Evolutionary conservation across 2,797 vertebrate species (phyloP).

Genomic region (Loris lydekkerianus): DNA sequence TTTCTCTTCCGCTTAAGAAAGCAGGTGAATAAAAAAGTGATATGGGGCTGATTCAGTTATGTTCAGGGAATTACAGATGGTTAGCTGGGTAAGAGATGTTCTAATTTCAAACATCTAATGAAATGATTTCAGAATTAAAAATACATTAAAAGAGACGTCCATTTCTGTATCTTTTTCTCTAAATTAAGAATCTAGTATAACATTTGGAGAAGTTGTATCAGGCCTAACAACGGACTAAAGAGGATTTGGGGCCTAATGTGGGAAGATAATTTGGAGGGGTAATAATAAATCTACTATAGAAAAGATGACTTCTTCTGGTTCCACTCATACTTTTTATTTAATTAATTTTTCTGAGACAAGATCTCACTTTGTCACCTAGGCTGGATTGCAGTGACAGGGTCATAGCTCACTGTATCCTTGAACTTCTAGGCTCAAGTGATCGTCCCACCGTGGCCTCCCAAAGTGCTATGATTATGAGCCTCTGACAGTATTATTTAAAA

Average conservation of each 20-base stretch:
- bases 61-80: conserved; percentile 19
- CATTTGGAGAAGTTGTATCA: not conserved
- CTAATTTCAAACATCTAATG: conserved; percentile 2
- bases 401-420: too few relatives aligned
- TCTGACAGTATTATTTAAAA: not conserved
- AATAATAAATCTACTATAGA: conserved; percentile 35
- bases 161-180: conserved; percentile 28
- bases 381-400: too few relatives aligned
- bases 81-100: conserved; percentile 47
- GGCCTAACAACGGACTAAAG: conserved; percentile 19
- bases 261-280: conserved; percentile 13
- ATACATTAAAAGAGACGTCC: not conserved
- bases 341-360: too few relatives aligned
- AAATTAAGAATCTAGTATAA: conserved; percentile 40
- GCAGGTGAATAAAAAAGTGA: not conserved
- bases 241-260: not conserved
- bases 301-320: conserved; percentile 49
- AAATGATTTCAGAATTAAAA: conserved; percentile 52
- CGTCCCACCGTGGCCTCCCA: too few relatives aligned
- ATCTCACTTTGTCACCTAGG: too few relatives aligned
- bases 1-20: not conserved
- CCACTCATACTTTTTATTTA: not conserved
- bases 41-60: not conserved
- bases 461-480: too few relatives aligned
- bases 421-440: too few relatives aligned